Percentiles rank a stretch among this genome's conserved stretches.
Evolutionary conservation across 2,797 vertebrate genomes (phyloP).

Genomic region (Nyctibius grandis): DNA sequence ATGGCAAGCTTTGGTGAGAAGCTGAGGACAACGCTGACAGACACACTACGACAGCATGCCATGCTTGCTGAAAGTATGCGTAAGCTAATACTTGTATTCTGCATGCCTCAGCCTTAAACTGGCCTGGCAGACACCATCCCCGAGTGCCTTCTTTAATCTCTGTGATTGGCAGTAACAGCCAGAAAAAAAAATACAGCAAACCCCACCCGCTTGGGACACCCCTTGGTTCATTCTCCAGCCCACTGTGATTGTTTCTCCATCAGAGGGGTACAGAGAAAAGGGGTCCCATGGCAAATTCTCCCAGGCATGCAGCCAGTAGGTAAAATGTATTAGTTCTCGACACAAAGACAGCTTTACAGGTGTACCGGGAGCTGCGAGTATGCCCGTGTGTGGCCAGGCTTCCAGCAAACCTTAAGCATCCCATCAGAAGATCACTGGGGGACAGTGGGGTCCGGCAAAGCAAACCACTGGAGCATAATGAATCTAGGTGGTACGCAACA

Average conservation of each 20-base stretch:
- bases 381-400: rapidly evolving
- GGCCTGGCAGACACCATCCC: neutral
- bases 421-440: neutral
- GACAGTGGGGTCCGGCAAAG: neutral
- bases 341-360: neutral
- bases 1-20: neutral
- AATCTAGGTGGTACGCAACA: neutral
- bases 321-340: neutral
- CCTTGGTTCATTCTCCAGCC: neutral
- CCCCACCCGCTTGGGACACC: neutral
- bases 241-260: neutral
- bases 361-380: neutral
- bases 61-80: neutral
- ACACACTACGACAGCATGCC: neutral
- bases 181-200: neutral
- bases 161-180: constrained; percentile 52
- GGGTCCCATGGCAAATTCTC: neutral
- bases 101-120: neutral
- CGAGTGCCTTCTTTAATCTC: neutral
- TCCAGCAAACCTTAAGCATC: neutral
- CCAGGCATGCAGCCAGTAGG: neutral
- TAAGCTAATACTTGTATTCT: constrained; percentile 32
- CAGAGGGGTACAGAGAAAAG: neutral
- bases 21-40: neutral
- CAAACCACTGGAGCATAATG: neutral